These are phyloP conservation scores for Vanessa tameamea DNA, from an alignment of 1,140 invertebrate genomes.

Conservation along the genomic window DNA sequence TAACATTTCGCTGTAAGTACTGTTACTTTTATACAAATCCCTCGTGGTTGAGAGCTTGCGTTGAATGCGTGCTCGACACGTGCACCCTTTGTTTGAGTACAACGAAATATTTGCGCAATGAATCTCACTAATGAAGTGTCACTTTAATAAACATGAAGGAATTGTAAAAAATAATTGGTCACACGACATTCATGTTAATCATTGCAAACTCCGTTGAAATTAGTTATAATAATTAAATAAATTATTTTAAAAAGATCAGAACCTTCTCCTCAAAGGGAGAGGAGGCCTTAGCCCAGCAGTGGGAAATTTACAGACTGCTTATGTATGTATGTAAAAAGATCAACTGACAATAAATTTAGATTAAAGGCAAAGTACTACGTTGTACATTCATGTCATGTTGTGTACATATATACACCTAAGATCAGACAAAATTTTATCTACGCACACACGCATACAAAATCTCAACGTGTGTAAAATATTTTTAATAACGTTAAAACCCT, in stretches of 20 bases:
- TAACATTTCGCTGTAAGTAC: not conserved
- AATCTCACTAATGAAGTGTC: conserved; percentile 21
- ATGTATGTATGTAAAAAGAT: too few species aligned
- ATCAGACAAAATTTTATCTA: not conserved
- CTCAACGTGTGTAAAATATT: not conserved
- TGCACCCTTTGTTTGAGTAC: conserved; percentile 12
- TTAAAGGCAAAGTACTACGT: too few species aligned
- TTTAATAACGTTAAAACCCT: conserved; percentile 10
- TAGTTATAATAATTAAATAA: not conserved
- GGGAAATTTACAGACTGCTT: too few species aligned
- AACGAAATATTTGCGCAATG: conserved; percentile 25
- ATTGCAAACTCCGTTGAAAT: not conserved
- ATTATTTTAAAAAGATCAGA: too few species aligned
- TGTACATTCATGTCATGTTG: too few species aligned
- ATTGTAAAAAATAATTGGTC: not conserved
- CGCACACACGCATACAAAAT: not conserved
- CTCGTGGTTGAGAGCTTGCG: conserved; percentile 7
- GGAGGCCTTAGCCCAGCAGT: too few species aligned
- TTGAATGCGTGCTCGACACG: conserved; percentile 32
- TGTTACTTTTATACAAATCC: conserved; percentile 13
- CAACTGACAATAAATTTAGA: too few species aligned
- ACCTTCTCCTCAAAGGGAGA: too few species aligned
- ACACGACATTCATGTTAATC: too few species aligned
- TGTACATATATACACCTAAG: too few species aligned
- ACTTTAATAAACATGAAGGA: not conserved